Percentiles rank a stretch among this genome's conserved stretches.
phyloP scores from a whole-genome alignment of 2,888 invertebrate species.

The Flabesymbios commensalis region DNA sequence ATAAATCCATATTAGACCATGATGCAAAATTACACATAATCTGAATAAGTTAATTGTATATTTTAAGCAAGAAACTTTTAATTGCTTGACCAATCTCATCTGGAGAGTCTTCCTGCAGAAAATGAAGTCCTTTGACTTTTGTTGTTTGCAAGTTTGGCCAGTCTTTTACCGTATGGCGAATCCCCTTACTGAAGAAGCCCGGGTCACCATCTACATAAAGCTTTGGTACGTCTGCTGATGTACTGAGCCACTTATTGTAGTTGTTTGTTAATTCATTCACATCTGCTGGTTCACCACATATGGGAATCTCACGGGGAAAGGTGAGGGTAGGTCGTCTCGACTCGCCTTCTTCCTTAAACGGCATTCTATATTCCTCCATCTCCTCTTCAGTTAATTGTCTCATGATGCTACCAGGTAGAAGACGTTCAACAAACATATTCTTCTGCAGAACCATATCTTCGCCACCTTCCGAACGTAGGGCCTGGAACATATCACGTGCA shows the following conservation, averaged over 20 bases:
- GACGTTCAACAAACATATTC: slow-evolving; percentile 17
- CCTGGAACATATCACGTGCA: slow-evolving; percentile 8
- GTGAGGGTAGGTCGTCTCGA: slow-evolving; percentile 17
- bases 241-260: slow-evolving; percentile 8
- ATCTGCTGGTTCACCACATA: slow-evolving; percentile 13
- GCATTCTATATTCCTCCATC: slow-evolving; percentile 16
- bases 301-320: slow-evolving; percentile 19
- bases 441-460: slow-evolving; percentile 16
- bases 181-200: slow-evolving; percentile 15
- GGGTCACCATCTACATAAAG: slow-evolving; percentile 19
- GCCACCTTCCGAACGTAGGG: slow-evolving; percentile 12
- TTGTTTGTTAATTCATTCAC: slow-evolving; percentile 7
- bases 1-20: too few species aligned
- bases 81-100: slow-evolving; percentile 16
- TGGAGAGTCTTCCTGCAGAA: slow-evolving; percentile 23
- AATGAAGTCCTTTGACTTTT: slow-evolving; percentile 15
- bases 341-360: slow-evolving; percentile 9
- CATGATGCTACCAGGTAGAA: slow-evolving; percentile 10
- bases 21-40: too few species aligned
- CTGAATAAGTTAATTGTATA: background rate
- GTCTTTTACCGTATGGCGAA: background rate
- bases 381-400: slow-evolving; percentile 16
- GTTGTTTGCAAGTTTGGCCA: slow-evolving; percentile 13
- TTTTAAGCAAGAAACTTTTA: slow-evolving; percentile 1
- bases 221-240: slow-evolving; percentile 7